Conservation (phyloP, 2,888 invertebrate genomes). For the Cyclophora punctaria region DNA sequence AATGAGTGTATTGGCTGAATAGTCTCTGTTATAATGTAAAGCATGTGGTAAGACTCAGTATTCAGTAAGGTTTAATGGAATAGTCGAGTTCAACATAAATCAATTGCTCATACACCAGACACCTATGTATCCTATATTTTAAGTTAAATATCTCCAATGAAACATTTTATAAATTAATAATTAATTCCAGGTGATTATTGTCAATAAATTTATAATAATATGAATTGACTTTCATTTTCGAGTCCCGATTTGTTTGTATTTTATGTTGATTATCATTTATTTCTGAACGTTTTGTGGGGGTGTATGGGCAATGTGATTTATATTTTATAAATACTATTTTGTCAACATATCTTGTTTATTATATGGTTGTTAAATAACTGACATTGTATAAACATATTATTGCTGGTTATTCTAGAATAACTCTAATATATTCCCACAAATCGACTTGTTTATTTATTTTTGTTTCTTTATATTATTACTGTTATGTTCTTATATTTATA, state of each 20-base stretch:
- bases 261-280: slow-evolving; percentile 48
- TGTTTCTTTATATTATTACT: slow-evolving; percentile 38
- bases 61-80: no score
- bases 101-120: slow-evolving; percentile 73
- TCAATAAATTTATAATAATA: slow-evolving; percentile 60
- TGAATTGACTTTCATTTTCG: slow-evolving; percentile 65
- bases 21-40: no score
- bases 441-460: slow-evolving; percentile 34
- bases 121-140: slow-evolving; percentile 46
- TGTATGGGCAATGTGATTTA: slow-evolving; percentile 66
- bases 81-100: neutral
- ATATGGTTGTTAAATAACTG: slow-evolving; percentile 7
- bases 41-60: no score
- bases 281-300: slow-evolving; percentile 69
- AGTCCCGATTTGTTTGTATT: slow-evolving; percentile 58
- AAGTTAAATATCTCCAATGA: slow-evolving; percentile 23
- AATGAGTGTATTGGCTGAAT: no score
- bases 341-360: slow-evolving; percentile 2
- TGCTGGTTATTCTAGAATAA: slow-evolving; percentile 24
- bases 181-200: slow-evolving; percentile 19
- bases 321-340: slow-evolving; percentile 12
- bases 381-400: slow-evolving; percentile 20
- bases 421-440: slow-evolving; percentile 73
- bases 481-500: slow-evolving; percentile 3
- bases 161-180: slow-evolving; percentile 8